Conservation (phyloP, 2,888 invertebrate genomes). For the Hirudinaria manillensis region DNA sequence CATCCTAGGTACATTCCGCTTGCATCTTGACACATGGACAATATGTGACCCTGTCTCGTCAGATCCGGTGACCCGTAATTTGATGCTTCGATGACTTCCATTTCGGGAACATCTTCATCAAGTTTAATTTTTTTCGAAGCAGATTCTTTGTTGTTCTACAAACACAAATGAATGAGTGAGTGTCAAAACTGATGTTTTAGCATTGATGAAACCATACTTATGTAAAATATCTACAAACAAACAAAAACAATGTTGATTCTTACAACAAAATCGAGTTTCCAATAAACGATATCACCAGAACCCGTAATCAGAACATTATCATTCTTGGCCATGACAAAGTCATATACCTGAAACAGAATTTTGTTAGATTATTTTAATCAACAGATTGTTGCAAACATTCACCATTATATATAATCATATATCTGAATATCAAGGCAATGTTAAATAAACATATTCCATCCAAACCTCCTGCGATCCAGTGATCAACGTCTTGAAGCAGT, state of each 20-base stretch:
- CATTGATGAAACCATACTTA: too few relatives aligned
- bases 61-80: conserved; percentile 76
- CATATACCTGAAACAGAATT: conserved; percentile 67
- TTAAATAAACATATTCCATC: conserved; percentile 1
- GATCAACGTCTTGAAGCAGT: conserved; percentile 88
- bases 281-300: conserved; percentile 74
- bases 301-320: conserved; percentile 81
- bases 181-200: too few relatives aligned
- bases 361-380: neutral
- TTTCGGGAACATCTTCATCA: neutral
- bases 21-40: conserved; percentile 68
- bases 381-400: too few relatives aligned
- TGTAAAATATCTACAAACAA: neutral
- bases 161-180: too few relatives aligned
- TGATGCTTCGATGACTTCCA: neutral
- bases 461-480: conserved; percentile 62
- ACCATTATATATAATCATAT: too few relatives aligned
- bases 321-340: conserved; percentile 70
- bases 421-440: too few relatives aligned
- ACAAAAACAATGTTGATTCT: conserved; percentile 1
- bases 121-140: neutral
- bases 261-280: conserved; percentile 57
- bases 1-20: conserved; percentile 71
- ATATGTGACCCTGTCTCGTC: conserved; percentile 71
- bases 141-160: too few relatives aligned